phyloP scores from a whole-genome alignment of 2,113 vertebrate species.

The Columbina picui region DNA sequence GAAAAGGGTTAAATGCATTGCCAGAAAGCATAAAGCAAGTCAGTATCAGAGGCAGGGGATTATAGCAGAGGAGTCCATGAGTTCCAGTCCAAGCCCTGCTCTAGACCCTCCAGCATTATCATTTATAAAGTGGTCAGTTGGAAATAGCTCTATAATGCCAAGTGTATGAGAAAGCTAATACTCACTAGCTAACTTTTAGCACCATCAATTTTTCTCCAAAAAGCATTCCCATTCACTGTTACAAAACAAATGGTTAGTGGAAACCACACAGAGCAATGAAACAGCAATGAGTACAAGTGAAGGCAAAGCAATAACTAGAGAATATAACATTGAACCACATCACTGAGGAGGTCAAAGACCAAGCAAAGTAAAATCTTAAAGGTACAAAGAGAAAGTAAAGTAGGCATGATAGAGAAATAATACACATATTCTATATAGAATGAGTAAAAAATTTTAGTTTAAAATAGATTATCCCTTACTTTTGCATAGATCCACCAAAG shows the following conservation, averaged over 20 bases:
- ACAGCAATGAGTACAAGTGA: conserved; percentile 24
- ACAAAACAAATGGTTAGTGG: conserved; percentile 46
- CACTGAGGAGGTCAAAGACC: conserved; percentile 6
- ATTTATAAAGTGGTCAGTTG: background rate
- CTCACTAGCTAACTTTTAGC: conserved; percentile 38
- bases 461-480: background rate
- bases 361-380: conserved; percentile 22
- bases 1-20: background rate
- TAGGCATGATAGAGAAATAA: background rate
- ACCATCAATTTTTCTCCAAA: conserved; percentile 37
- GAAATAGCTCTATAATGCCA: conserved; percentile 33
- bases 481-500: background rate
- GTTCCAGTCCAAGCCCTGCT: background rate
- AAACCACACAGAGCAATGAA: conserved; percentile 42
- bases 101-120: conserved; percentile 16
- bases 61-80: background rate
- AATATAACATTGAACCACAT: background rate
- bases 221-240: conserved; percentile 17
- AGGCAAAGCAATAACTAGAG: conserved; percentile 40
- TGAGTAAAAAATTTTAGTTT: background rate
- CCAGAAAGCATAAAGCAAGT: background rate
- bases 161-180: conserved; percentile 36
- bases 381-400: background rate
- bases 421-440: background rate
- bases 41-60: background rate